Evolutionary conservation across 2,888 invertebrate species (phyloP).

Genomic region (Cacoxenus indagator): DNA sequence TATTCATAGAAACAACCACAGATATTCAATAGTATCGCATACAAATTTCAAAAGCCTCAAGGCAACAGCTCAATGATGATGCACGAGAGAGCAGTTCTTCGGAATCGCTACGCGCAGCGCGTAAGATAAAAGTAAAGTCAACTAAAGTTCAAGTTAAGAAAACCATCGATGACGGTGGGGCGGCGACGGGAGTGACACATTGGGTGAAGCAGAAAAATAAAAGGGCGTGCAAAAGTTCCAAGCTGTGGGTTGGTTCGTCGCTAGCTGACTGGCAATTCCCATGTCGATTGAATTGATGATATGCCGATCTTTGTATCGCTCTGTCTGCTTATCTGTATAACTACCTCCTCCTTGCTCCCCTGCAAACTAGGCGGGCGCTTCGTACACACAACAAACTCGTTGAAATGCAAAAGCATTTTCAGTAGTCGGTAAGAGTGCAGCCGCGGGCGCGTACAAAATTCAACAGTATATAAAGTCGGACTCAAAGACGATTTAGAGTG

Average conservation of each 20-base stretch:
- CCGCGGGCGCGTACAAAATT: neutral
- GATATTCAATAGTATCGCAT: neutral
- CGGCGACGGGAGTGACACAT: neutral
- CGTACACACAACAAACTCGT: conserved; percentile 30
- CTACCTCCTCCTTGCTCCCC: conserved; percentile 45
- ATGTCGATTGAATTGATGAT: conserved; percentile 60
- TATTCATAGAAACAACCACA: neutral
- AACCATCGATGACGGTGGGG: too few relatives aligned
- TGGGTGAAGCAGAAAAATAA: neutral
- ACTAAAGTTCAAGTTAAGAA: neutral
- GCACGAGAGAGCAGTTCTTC: conserved; percentile 1
- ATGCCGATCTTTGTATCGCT: conserved; percentile 32
- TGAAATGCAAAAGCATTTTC: conserved; percentile 38
- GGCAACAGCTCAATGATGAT: neutral
- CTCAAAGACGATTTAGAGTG: neutral
- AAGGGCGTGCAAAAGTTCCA: neutral
- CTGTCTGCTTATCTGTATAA: neutral
- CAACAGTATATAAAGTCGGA: neutral
- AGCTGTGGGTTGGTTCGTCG: neutral
- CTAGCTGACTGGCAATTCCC: conserved; percentile 29
- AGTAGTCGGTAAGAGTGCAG: neutral
- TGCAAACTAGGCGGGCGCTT: neutral
- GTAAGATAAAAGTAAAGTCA: neutral
- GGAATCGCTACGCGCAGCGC: neutral
- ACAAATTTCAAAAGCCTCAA: conserved; percentile 5